A percentile compares a stretch with the other conserved stretches of the same genome.
phyloP scores from a whole-genome alignment of 2,797 vertebrate genomes.

The Furcifer pardalis region DNA sequence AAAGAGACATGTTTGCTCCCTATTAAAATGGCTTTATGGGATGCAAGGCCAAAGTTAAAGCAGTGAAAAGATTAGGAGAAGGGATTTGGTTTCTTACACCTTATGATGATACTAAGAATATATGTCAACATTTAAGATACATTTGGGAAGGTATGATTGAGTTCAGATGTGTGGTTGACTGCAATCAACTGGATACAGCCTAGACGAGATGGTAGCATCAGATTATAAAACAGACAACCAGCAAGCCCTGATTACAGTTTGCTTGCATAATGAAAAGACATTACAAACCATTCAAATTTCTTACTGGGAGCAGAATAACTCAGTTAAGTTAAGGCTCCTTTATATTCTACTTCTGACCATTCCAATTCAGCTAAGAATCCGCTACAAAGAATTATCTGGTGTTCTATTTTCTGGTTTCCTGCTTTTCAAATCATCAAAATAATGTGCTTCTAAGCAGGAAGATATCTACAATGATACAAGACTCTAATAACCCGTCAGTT shows the following conservation, averaged over 20 bases:
- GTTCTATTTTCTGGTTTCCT: not conserved
- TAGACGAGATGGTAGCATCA: not conserved
- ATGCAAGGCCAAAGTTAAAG: not conserved
- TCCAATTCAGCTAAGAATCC: not conserved
- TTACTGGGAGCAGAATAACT: not conserved
- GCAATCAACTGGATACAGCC: not conserved
- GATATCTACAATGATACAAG: not conserved
- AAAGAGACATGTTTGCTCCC: not conserved
- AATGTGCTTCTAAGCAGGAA: not conserved
- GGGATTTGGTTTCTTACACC: not conserved
- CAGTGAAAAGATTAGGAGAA: not conserved
- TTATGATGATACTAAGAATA: not conserved
- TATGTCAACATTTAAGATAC: not conserved
- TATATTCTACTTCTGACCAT: not conserved
- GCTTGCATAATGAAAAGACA: not conserved
- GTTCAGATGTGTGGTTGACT: not conserved
- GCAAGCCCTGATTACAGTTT: not conserved
- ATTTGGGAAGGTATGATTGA: not conserved
- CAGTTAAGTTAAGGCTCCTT: not conserved
- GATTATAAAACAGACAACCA: not conserved
- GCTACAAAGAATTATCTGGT: not conserved
- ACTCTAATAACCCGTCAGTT: not conserved
- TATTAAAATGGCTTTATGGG: not conserved
- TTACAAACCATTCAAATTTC: not conserved
- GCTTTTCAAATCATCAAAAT: not conserved